A percentile compares a stretch with the other conserved stretches of the same genome.
phyloP scores from a whole-genome alignment of 2,888 invertebrate genomes.

The Amphipoea oculea region DNA sequence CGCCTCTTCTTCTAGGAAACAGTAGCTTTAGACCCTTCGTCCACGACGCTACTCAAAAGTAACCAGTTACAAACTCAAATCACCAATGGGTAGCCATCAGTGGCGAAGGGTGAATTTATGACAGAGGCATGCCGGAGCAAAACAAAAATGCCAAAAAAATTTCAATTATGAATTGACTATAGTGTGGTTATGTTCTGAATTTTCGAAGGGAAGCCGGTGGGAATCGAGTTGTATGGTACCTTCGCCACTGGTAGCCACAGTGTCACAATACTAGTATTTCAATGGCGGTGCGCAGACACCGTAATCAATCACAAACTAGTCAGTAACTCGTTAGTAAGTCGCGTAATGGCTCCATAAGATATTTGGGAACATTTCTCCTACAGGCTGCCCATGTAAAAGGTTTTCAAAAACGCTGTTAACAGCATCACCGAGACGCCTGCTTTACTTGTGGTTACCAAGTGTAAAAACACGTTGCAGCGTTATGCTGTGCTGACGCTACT shows the following conservation, averaged over 20 bases:
- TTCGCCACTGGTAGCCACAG: too few species aligned
- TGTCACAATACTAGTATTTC: neutral
- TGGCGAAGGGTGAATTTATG: too few species aligned
- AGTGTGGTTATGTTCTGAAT: too few species aligned
- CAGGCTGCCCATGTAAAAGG: neutral
- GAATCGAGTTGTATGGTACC: too few species aligned
- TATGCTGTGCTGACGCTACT: neutral
- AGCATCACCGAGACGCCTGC: neutral
- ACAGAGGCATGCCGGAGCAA: too few species aligned
- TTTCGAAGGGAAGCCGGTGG: too few species aligned
- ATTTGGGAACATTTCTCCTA: neutral
- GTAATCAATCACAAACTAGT: neutral
- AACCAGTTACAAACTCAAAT: too few species aligned
- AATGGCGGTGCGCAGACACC: neutral
- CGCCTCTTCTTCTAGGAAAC: neutral
- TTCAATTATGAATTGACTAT: too few species aligned
- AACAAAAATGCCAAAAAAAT: too few species aligned
- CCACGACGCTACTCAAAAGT: neutral
- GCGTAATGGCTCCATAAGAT: neutral
- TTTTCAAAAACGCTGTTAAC: too few species aligned
- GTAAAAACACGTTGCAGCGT: neutral
- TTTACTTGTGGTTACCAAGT: neutral
- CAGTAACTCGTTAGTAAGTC: neutral
- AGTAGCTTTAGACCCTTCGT: neutral
- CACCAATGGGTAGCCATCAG: neutral